These are phyloP conservation scores for Gorsachius goisagi DNA, from an alignment of 2,113 vertebrate genomes.

Conservation along the genomic window DNA sequence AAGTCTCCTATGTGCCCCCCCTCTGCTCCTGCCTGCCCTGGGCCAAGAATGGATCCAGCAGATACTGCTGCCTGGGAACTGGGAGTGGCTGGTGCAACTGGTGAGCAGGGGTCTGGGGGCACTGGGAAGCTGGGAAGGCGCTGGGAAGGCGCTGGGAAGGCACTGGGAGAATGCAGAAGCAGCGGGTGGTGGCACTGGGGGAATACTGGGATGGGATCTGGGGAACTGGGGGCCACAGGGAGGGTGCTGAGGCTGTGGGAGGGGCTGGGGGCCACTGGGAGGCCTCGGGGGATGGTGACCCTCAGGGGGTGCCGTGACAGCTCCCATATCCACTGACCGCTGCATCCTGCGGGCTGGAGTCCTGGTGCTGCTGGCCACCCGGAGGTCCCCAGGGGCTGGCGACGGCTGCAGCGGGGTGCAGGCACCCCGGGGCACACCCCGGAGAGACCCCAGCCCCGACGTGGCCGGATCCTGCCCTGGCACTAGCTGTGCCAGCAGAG, in stretches of 20 bases:
- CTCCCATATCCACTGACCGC: not conserved
- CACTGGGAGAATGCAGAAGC: not conserved
- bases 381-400: no score
- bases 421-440: not conserved
- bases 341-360: not conserved
- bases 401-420: not conserved
- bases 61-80: not conserved
- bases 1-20: not conserved
- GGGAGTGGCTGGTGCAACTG: not conserved
- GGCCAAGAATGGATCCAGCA: not conserved
- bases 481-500: not conserved
- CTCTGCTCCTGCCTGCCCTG: no score
- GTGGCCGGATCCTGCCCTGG: not conserved
- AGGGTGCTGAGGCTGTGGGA: no score
- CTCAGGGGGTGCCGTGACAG: fast-evolving
- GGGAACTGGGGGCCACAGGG: not conserved
- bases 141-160: not conserved
- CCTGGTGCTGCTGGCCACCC: not conserved
- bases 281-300: not conserved
- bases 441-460: not conserved
- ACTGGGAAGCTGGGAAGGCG: not conserved
- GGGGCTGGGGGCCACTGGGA: not conserved
- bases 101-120: not conserved
- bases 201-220: no score
- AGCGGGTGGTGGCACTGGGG: not conserved